A percentile compares a stretch with the other conserved stretches of the same genome.
Conservation (phyloP, 2,113 vertebrate genomes). For the Ornithorhynchus anatinus region DNA sequence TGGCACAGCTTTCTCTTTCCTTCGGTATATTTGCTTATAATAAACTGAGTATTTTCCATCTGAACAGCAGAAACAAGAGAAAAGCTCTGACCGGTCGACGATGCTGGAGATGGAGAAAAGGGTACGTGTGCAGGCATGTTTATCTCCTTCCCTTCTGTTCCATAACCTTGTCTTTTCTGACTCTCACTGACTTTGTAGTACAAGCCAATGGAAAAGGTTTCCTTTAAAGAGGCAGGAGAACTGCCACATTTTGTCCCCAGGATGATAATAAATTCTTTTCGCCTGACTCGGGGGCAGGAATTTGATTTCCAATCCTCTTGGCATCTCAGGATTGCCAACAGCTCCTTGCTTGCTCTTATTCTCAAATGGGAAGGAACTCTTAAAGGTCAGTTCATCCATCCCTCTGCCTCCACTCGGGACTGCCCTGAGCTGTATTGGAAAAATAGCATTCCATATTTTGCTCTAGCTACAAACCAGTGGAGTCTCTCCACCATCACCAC, state of each 20-base stretch:
- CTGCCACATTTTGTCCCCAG: constrained; percentile 20
- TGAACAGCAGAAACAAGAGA: constrained; percentile 84
- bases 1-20: no score
- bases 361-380: background rate
- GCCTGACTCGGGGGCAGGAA: constrained; percentile 19
- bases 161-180: background rate
- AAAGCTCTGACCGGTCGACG: constrained; percentile 86
- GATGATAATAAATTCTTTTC: constrained; percentile 14
- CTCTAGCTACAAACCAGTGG: background rate
- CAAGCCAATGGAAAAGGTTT: constrained; percentile 23
- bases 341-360: background rate
- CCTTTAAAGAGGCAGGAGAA: constrained; percentile 40
- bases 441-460: background rate
- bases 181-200: constrained; percentile 23
- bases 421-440: no score
- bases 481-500: no score
- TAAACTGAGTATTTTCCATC: constrained; percentile 50
- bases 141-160: constrained; percentile 11
- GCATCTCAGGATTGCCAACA: background rate
- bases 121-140: constrained; percentile 81
- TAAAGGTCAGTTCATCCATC: background rate
- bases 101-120: constrained; percentile 89
- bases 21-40: no score
- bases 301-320: constrained; percentile 37
- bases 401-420: background rate